Conservation (phyloP, 2,113 vertebrate species). For the Anguilla rostrata region DNA sequence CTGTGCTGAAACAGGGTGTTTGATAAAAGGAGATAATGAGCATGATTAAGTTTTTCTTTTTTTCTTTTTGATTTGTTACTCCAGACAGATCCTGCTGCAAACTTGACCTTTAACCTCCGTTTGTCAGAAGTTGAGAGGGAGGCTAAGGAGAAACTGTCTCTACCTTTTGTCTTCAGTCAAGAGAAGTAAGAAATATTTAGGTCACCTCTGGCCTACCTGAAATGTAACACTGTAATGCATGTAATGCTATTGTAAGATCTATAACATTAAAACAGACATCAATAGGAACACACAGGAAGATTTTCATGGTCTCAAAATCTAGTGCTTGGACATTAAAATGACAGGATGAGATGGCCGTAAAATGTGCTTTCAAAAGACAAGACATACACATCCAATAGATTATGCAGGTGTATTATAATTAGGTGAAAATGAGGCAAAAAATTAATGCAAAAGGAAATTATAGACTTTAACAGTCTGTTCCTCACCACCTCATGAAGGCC, state of each 20-base stretch:
- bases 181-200: constrained; percentile 70
- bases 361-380: neutral
- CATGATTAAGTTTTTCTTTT: neutral
- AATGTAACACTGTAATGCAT: neutral
- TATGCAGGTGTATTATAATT: no score
- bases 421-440: no score
- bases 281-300: no score
- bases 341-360: neutral
- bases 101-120: constrained; percentile 83
- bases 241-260: neutral
- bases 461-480: no score
- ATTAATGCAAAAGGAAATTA: no score
- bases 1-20: neutral
- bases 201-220: neutral
- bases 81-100: constrained; percentile 69
- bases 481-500: no score
- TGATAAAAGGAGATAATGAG: neutral
- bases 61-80: neutral
- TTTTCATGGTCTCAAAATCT: neutral
- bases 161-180: constrained; percentile 83
- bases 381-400: no score
- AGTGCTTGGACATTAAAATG: neutral
- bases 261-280: no score
- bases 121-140: constrained; percentile 76
- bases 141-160: constrained; percentile 74